Percentiles rank a stretch among this genome's conserved stretches.
Conservation (phyloP, 2,113 vertebrate species). For the Pantherophis guttatus region DNA sequence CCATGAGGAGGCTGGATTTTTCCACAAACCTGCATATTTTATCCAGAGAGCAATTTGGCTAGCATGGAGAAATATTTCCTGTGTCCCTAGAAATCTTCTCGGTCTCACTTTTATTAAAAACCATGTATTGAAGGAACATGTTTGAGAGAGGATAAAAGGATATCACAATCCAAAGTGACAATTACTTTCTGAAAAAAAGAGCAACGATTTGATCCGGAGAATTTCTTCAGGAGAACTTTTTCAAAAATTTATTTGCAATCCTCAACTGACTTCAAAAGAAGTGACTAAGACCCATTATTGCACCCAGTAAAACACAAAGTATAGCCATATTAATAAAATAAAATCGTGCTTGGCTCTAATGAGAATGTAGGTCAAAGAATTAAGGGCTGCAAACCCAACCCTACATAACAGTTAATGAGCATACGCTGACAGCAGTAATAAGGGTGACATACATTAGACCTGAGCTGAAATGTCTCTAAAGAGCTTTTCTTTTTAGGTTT, state of each 20-base stretch:
- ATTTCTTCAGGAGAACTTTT: slow-evolving; percentile 1
- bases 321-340: slow-evolving; percentile 7
- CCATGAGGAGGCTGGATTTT: neutral
- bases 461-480: neutral
- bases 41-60: neutral
- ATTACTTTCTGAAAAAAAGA: neutral
- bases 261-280: neutral
- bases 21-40: neutral
- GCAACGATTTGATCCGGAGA: neutral
- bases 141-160: neutral
- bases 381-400: neutral
- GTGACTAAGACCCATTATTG: neutral
- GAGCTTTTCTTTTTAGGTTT: neutral
- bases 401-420: slow-evolving; percentile 4
- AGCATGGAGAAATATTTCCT: neutral
- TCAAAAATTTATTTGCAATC: neutral
- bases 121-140: neutral
- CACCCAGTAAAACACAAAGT: neutral
- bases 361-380: slow-evolving; percentile 16
- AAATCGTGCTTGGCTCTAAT: neutral
- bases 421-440: neutral
- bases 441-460: neutral
- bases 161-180: neutral
- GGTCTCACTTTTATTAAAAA: neutral
- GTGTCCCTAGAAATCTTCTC: neutral